Evolutionary conservation across 1,140 invertebrate genomes (phyloP).

Genomic region (Araneus ventricosus): DNA sequence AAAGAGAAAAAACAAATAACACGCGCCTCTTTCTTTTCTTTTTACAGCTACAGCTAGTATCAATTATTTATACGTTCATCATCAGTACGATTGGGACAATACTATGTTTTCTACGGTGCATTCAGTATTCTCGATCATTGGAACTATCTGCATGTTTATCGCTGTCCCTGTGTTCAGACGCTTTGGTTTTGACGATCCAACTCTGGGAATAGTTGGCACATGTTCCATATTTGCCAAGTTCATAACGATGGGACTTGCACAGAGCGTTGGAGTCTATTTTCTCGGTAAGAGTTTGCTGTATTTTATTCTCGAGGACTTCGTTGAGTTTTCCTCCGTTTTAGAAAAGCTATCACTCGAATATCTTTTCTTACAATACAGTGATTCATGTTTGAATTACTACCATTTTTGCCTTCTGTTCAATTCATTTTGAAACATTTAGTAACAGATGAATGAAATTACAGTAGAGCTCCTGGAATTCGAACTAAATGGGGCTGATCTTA

Average conservation of each 20-base stretch:
- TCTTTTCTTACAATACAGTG: too few relatives aligned
- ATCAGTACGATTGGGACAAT: slow-evolving; percentile 48
- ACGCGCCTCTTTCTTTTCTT: not conserved
- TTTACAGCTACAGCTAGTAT: slow-evolving; percentile 26
- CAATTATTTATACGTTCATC: slow-evolving; percentile 22
- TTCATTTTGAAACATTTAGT: too few relatives aligned
- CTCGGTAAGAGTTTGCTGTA: slow-evolving; percentile 32
- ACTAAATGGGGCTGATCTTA: too few relatives aligned
- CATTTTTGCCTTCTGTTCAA: too few relatives aligned
- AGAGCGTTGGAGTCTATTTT: not conserved
- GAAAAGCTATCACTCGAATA: too few relatives aligned
- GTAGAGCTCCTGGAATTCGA: too few relatives aligned
- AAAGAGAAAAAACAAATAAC: too few relatives aligned
- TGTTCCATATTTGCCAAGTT: slow-evolving; percentile 2
- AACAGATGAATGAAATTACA: too few relatives aligned
- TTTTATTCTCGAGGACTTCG: too few relatives aligned
- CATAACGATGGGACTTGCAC: slow-evolving; percentile 11
- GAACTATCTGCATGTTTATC: not conserved
- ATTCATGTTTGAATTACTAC: too few relatives aligned
- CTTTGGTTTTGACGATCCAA: slow-evolving; percentile 1
- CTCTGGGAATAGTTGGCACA: slow-evolving; percentile 28
- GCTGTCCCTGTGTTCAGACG: slow-evolving; percentile 21
- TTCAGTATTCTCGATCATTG: slow-evolving; percentile 19
- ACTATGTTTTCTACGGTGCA: slow-evolving; percentile 37
- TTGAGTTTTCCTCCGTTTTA: too few relatives aligned